Conservation (phyloP, 2,888 invertebrate genomes). For the Caradrina clavipalpis region DNA sequence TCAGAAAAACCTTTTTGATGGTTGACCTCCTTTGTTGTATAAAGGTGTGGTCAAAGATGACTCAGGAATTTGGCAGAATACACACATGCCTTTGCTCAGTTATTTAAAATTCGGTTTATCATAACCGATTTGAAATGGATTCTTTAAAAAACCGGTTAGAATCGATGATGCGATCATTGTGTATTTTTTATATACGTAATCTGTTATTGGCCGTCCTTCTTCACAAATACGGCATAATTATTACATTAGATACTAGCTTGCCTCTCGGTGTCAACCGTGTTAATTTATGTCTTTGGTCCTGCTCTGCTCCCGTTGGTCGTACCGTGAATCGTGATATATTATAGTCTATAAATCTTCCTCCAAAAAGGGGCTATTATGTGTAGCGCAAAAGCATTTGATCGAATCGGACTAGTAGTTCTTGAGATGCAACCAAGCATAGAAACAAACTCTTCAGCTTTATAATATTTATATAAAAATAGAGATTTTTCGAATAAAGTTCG, state of each 20-base stretch:
- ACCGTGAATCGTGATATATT: too few relatives aligned
- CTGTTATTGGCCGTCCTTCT: conserved; percentile 19
- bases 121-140: not conserved
- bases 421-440: too few relatives aligned
- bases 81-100: not conserved
- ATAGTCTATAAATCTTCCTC: too few relatives aligned
- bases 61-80: conserved; percentile 25
- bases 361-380: too few relatives aligned
- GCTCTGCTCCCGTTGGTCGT: too few relatives aligned
- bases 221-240: not conserved
- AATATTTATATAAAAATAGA: too few relatives aligned
- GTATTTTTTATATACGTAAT: conserved; percentile 9
- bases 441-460: too few relatives aligned
- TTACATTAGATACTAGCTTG: too few relatives aligned
- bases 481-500: not conserved
- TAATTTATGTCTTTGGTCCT: too few relatives aligned
- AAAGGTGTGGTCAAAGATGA: conserved; percentile 34
- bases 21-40: conserved; percentile 12
- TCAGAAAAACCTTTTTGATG: conserved; percentile 7
- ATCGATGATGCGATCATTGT: conserved; percentile 14
- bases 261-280: too few relatives aligned
- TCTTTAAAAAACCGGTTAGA: conserved; percentile 15
- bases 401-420: too few relatives aligned
- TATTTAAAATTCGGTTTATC: conserved; percentile 6
- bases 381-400: too few relatives aligned